phyloP scores from a whole-genome alignment of 30 jellyfish, hydroid and myxozoan species.

The Pseudorhiza aurosa region DNA sequence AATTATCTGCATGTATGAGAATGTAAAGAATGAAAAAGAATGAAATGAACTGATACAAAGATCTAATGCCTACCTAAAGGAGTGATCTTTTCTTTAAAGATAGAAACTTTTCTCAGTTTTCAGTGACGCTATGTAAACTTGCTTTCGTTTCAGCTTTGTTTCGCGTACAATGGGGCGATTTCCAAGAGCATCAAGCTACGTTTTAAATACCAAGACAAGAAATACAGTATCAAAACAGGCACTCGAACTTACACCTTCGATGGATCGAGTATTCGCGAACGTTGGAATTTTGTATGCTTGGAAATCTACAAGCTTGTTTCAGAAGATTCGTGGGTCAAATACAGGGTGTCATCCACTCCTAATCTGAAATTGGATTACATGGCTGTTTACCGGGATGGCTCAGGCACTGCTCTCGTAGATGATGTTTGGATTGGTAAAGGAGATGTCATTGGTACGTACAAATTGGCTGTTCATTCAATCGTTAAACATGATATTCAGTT shows the following conservation, averaged over 20 bases:
- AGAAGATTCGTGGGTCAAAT: conserved; percentile 23
- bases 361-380: not conserved
- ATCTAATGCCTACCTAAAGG: too few species aligned
- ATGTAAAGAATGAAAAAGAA: not conserved
- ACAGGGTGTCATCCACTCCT: conserved; percentile 11
- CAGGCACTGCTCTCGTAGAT: conserved; percentile 46
- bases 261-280: conserved; percentile 1
- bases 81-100: too few species aligned
- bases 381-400: conserved; percentile 23
- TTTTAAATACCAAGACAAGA: conserved; percentile 26
- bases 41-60: too few species aligned
- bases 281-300: conserved; percentile 58
- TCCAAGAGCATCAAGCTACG: not conserved
- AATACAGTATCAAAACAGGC: not conserved
- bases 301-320: conserved; percentile 37
- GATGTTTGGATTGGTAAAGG: conserved; percentile 70
- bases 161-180: conserved; percentile 61
- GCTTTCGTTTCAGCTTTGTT: conserved; percentile 54
- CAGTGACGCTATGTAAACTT: too few species aligned
- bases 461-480: too few species aligned
- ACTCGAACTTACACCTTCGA: conserved; percentile 24
- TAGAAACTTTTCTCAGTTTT: too few species aligned
- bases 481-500: too few species aligned
- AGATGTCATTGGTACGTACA: conserved; percentile 53
- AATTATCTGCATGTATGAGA: not conserved